phyloP scores from a whole-genome alignment of 2,888 invertebrate genomes.

The Archips xylosteana region DNA sequence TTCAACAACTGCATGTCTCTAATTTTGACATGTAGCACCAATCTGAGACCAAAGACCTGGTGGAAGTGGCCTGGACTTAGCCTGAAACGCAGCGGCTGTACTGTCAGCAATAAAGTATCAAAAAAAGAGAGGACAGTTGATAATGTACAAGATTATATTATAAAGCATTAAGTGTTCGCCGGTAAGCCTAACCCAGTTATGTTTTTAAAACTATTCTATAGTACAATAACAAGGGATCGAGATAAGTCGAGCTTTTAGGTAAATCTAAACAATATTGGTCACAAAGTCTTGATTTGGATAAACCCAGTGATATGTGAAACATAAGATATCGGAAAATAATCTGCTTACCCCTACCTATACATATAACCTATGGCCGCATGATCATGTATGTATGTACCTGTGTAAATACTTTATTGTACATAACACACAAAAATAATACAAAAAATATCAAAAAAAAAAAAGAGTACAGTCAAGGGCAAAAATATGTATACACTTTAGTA shows the following conservation, averaged over 20 bases:
- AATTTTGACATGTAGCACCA: slow-evolving; percentile 88
- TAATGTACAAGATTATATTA: background rate
- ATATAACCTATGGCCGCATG: no score
- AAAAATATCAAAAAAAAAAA: no score
- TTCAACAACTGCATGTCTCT: slow-evolving; percentile 93
- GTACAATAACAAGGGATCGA: background rate
- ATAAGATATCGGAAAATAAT: background rate
- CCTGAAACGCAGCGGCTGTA: background rate
- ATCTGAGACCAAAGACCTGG: background rate
- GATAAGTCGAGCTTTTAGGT: background rate
- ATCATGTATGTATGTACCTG: no score
- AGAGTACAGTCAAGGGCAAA: no score
- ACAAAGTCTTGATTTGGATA: background rate
- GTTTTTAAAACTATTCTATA: background rate
- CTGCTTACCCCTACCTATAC: no score
- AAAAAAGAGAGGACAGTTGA: background rate
- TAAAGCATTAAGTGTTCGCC: background rate
- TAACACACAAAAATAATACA: no score
- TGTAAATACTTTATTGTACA: no score
- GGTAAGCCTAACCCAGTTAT: background rate
- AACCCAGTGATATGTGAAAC: background rate
- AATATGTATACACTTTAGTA: no score
- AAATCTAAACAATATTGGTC: background rate
- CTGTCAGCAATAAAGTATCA: background rate
- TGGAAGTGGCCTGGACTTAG: background rate